phyloP scores from a whole-genome alignment of 2,113 vertebrate species.

The Etheostoma cragini region DNA sequence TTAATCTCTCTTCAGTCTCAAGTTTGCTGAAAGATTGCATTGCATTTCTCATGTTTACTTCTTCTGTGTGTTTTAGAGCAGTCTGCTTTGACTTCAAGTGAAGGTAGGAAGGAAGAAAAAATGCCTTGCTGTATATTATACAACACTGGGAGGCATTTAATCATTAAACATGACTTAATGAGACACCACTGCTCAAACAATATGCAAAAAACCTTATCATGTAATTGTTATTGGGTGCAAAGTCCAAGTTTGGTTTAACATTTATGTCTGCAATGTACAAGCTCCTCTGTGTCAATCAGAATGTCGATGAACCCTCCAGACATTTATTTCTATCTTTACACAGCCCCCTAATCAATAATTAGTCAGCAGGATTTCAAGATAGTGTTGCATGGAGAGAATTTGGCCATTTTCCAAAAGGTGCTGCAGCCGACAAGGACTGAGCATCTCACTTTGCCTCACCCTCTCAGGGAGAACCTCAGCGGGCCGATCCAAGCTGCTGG shows the following conservation, averaged over 20 bases:
- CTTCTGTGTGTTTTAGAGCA: slow-evolving; percentile 58
- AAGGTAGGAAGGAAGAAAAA: slow-evolving; percentile 58
- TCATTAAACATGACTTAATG: slow-evolving; percentile 2
- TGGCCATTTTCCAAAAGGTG: slow-evolving; percentile 43
- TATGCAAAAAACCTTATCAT: background rate
- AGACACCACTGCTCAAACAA: background rate
- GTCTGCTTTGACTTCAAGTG: slow-evolving; percentile 34
- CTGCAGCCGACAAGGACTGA: slow-evolving; percentile 33
- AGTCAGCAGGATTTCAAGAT: slow-evolving; percentile 37
- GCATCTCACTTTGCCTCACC: slow-evolving; percentile 48
- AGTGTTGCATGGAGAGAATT: slow-evolving; percentile 19
- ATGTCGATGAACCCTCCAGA: slow-evolving; percentile 41
- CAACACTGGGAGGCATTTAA: background rate
- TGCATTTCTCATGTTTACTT: slow-evolving; percentile 11
- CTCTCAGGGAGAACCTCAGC: slow-evolving; percentile 73
- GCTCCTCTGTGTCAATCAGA: slow-evolving; percentile 15
- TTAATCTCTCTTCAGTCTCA: slow-evolving; percentile 11
- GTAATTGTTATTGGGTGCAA: background rate
- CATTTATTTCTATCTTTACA: slow-evolving; percentile 28
- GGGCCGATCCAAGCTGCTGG: slow-evolving; percentile 76
- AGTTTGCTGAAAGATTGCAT: slow-evolving; percentile 22
- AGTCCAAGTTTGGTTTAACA: background rate
- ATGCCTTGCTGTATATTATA: background rate
- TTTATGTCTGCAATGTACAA: slow-evolving; percentile 7
- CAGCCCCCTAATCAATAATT: slow-evolving; percentile 49